phyloP scores from a whole-genome alignment of 2,888 invertebrate species.

The Nomada hirtipes region DNA sequence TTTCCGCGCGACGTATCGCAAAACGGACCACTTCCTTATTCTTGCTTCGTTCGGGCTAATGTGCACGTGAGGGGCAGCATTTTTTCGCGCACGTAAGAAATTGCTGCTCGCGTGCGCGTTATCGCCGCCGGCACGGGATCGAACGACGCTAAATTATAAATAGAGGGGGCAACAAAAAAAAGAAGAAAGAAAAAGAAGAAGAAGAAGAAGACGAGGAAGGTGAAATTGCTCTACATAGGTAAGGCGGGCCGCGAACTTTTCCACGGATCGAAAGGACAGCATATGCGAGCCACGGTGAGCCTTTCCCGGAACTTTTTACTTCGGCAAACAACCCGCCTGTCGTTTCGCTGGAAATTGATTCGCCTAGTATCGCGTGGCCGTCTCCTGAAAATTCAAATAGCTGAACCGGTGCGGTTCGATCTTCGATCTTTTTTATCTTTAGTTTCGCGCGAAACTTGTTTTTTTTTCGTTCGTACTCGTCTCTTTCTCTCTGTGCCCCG shows the following conservation, averaged over 20 bases:
- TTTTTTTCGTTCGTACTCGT: not conserved
- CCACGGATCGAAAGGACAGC: constrained; percentile 40
- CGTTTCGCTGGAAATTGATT: constrained; percentile 40
- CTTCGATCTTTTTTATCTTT: not conserved
- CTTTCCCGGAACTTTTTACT: constrained; percentile 28
- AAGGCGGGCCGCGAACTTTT: constrained; percentile 10
- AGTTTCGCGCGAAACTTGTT: no score
- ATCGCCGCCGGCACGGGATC: constrained; percentile 61
- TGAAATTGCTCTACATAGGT: constrained; percentile 69
- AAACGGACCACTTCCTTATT: constrained; percentile 31
- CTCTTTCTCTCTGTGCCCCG: not conserved
- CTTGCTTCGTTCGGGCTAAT: constrained; percentile 53
- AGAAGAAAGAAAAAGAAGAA: not conserved
- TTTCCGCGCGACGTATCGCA: constrained; percentile 46
- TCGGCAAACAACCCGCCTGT: constrained; percentile 33
- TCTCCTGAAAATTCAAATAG: constrained; percentile 39
- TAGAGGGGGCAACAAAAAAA: constrained; percentile 12
- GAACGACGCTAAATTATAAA: constrained; percentile 75
- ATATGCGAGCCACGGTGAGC: constrained; percentile 6
- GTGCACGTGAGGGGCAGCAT: constrained; percentile 50
- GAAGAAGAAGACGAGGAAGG: no score
- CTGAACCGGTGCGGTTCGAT: not conserved
- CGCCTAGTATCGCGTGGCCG: constrained; percentile 31
- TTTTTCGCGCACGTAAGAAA: constrained; percentile 59
- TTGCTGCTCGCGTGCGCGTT: constrained; percentile 74